Percentiles rank a stretch among this genome's conserved stretches.
phyloP scores from a whole-genome alignment of 2,797 vertebrate genomes.

The Catamblyrhynchus diadema region DNA sequence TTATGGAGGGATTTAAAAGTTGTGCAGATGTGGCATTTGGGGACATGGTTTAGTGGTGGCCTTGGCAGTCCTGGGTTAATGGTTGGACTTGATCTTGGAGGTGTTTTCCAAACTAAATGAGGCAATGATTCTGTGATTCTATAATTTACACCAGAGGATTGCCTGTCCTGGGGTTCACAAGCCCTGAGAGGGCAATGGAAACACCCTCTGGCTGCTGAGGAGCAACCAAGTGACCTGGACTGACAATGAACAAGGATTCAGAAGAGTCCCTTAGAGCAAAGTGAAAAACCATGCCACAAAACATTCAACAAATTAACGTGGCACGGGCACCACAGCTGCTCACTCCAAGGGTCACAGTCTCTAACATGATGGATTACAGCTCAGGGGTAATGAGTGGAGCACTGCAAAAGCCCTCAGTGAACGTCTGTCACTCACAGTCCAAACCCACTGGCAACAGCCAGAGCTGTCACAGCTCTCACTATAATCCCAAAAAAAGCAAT shows the following conservation, averaged over 20 bases:
- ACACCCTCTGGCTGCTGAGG: background rate
- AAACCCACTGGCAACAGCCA: background rate
- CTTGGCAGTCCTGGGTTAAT: background rate
- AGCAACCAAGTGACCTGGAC: background rate
- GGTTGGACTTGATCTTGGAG: fast-evolving
- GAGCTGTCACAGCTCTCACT: background rate
- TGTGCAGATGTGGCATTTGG: background rate
- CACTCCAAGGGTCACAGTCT: background rate
- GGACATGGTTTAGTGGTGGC: background rate
- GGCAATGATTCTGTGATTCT: background rate
- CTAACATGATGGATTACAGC: background rate
- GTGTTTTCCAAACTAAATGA: background rate
- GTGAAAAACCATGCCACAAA: background rate
- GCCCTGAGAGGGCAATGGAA: background rate
- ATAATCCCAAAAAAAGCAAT: background rate
- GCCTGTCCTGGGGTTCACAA: background rate
- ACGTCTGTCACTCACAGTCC: background rate
- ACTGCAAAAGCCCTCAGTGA: background rate
- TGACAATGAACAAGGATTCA: background rate
- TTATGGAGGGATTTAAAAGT: background rate
- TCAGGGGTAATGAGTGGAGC: background rate
- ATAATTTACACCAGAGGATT: fast-evolving
- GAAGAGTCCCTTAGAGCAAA: background rate
- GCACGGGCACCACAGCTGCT: background rate
- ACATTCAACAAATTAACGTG: background rate